Percentiles rank a stretch among this genome's conserved stretches.
Evolutionary conservation across 2,888 invertebrate species (phyloP).

Genomic region (Brachypterus glaber): DNA sequence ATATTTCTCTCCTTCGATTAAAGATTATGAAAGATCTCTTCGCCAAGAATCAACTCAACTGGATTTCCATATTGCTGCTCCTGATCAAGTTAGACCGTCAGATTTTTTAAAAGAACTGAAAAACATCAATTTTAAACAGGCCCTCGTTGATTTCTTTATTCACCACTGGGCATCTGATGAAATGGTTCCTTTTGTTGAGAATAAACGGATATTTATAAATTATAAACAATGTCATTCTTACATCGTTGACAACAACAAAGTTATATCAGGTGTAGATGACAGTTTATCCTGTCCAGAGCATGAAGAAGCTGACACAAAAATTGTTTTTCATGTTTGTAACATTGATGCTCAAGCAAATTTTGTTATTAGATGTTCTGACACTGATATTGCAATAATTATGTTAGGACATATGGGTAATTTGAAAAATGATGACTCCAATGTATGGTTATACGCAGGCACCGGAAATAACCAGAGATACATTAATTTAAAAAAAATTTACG

Average conservation of each 20-base stretch:
- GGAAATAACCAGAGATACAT: constrained; percentile 22
- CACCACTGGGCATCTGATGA: constrained; percentile 26
- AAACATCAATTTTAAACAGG: constrained; percentile 25
- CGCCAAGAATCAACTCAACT: constrained; percentile 20
- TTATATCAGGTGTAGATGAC: constrained; percentile 15
- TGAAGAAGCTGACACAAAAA: constrained; percentile 17
- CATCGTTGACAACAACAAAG: constrained; percentile 22
- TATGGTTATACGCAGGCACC: constrained; percentile 19
- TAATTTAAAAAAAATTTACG: constrained; percentile 16
- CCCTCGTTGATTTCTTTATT: constrained; percentile 24
- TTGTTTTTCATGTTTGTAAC: constrained; percentile 18
- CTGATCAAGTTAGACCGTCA: constrained; percentile 24
- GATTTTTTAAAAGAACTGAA: constrained; percentile 24
- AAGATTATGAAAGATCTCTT: constrained; percentile 20
- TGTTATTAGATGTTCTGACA: constrained; percentile 19
- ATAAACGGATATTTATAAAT: constrained; percentile 20
- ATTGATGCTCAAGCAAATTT: constrained; percentile 19
- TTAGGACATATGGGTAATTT: constrained; percentile 20
- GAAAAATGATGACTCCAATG: constrained; percentile 17
- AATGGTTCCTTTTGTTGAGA: constrained; percentile 25
- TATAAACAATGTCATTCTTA: constrained; percentile 23
- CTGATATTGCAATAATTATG: constrained; percentile 22
- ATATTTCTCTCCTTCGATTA: constrained; percentile 19
- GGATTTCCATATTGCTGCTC: constrained; percentile 22
- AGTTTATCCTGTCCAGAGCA: constrained; percentile 18